These are phyloP conservation scores for Silurus glanis DNA, from an alignment of 2,113 vertebrate genomes.

Conservation along the genomic window DNA sequence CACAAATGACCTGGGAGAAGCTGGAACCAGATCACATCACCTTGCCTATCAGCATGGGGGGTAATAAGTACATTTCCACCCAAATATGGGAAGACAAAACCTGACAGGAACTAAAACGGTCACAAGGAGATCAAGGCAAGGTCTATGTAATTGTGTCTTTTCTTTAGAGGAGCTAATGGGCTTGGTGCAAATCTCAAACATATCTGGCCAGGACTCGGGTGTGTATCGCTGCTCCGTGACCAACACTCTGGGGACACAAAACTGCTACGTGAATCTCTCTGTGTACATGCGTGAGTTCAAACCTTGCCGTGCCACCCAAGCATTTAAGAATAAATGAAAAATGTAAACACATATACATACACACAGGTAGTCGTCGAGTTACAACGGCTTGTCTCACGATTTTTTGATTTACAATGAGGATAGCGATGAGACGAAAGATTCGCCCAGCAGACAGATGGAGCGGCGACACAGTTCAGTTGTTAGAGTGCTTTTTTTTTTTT, in stretches of 20 bases:
- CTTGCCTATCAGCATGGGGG: constrained; percentile 71
- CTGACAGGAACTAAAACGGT: neutral
- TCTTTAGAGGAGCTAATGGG: constrained; percentile 61
- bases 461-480: too few relatives aligned
- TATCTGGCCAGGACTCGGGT: constrained; percentile 70
- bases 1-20: constrained; percentile 75
- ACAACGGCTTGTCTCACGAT: too few relatives aligned
- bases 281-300: constrained; percentile 67
- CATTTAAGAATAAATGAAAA: neutral
- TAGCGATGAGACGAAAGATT: too few relatives aligned
- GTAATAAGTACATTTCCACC: constrained; percentile 51
- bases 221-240: constrained; percentile 76
- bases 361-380: too few relatives aligned
- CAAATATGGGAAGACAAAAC: neutral
- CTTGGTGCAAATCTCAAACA: constrained; percentile 68
- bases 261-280: constrained; percentile 74
- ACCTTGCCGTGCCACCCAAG: neutral
- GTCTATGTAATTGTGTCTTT: neutral
- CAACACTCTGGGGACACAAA: constrained; percentile 71
- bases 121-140: neutral
- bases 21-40: constrained; percentile 65
- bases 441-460: too few relatives aligned
- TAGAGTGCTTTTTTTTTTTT: too few relatives aligned
- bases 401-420: too few relatives aligned
- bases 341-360: too few relatives aligned